Conservation (phyloP, 2,888 invertebrate species). For the Melieria picta region DNA sequence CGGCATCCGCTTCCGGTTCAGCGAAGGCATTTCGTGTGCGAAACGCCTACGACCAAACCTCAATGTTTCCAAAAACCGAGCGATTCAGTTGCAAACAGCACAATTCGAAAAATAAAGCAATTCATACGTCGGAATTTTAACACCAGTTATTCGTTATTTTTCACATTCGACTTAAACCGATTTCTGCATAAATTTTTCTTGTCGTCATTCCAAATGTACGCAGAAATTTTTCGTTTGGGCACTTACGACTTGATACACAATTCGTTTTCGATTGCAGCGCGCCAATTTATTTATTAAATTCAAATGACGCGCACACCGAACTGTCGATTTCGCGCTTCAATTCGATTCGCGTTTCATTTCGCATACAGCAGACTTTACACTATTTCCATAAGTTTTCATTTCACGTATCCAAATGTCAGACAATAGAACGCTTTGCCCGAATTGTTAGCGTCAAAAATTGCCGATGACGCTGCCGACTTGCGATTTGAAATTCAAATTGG, state of each 20-base stretch:
- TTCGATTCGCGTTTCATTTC: conserved; percentile 4
- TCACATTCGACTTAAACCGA: too few species aligned
- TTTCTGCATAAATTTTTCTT: too few species aligned
- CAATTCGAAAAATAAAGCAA: too few species aligned
- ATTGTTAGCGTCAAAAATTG: not conserved
- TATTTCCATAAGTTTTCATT: not conserved
- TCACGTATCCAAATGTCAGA: not conserved
- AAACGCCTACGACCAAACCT: too few species aligned
- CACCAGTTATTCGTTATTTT: too few species aligned
- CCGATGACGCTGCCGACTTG: too few species aligned
- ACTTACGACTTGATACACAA: not conserved
- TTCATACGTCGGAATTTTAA: too few species aligned
- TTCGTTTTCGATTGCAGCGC: conserved; percentile 1
- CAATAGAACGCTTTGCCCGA: not conserved
- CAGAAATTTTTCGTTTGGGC: not conserved
- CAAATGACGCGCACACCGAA: conserved; percentile 4
- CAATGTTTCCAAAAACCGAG: too few species aligned
- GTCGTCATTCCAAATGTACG: not conserved
- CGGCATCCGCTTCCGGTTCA: too few species aligned
- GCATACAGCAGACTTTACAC: conserved; percentile 5
- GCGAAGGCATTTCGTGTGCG: too few species aligned
- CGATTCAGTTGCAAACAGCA: too few species aligned
- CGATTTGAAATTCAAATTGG: too few species aligned
- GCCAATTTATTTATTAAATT: conserved; percentile 28
- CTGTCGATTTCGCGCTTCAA: not conserved